Evolutionary conservation across 2,888 invertebrate species (phyloP).

Genomic region (Pelosia muscerda): DNA sequence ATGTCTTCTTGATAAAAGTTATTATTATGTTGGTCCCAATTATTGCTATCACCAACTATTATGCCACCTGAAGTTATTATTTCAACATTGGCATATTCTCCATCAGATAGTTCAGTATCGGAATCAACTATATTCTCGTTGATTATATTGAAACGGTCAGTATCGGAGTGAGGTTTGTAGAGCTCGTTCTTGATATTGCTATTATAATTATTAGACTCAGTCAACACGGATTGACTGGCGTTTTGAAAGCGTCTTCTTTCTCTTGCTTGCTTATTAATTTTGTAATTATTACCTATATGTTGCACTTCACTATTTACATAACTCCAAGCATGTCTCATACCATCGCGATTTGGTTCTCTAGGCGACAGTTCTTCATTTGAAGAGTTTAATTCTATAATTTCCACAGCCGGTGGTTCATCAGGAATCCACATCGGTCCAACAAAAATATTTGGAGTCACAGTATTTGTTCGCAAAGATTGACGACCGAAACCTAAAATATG

Average conservation of each 20-base stretch:
- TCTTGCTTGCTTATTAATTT: conserved; percentile 60
- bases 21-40: conserved; percentile 45
- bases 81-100: conserved; percentile 49
- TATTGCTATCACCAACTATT: conserved; percentile 32
- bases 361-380: conserved; percentile 53
- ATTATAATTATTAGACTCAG: conserved; percentile 10
- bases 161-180: conserved; percentile 23
- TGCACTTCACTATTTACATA: conserved; percentile 49
- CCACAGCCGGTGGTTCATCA: conserved; percentile 55
- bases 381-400: conserved; percentile 72
- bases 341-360: conserved; percentile 39
- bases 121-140: conserved; percentile 61
- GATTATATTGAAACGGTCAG: conserved; percentile 60
- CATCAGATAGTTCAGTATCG: conserved; percentile 60
- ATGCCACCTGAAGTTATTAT: conserved; percentile 41
- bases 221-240: conserved; percentile 23
- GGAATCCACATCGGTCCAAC: conserved; percentile 60
- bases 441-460: conserved; percentile 53
- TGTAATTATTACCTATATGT: conserved; percentile 48
- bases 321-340: conserved; percentile 56
- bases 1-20: conserved; percentile 50
- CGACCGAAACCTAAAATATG: conserved; percentile 55
- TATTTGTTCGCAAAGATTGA: conserved; percentile 43
- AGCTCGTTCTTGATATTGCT: conserved; percentile 20
- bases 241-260: conserved; percentile 55